Evolutionary conservation across 2,113 vertebrate genomes (phyloP), one percentile per base, ranked within the genome.

Genomic region (Laticauda colubrina): DNA sequence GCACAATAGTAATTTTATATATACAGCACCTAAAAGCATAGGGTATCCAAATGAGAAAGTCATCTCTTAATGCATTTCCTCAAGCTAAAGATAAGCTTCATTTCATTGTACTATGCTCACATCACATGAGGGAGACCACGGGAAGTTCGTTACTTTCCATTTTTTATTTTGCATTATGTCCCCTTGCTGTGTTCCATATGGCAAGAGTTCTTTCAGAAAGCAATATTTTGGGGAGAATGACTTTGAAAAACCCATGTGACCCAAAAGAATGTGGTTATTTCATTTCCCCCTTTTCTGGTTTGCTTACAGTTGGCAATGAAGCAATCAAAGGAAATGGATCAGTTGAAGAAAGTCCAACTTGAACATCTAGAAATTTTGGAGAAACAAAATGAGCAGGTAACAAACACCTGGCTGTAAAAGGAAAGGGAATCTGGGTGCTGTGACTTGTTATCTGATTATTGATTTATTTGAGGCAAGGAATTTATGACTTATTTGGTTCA

Each of bases 321-420:
- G 96, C 99, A 99, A 90, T 98, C 98, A 85, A 99, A 99, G 96
- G 99, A 99, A 97, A 98, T 99, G 98, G 99, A 99, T 96, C 99
- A 99, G 95, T 96, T 99, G 95, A 97, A 99, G 97, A 99, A 99
- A 96, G 98, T 98, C 91, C 99, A 99, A 93, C 98, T 98, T 69
- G 99, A 99, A 94, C 99, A 99, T 96, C 96, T 99, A 94, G 99
- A 99, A 95, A 98, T 98, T 96, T 97, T 99, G 96, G 99, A 99
- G 96, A 99, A 99, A 96, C 98, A 99, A 96, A 99, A 99, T 39
- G 99, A 99, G 95, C 99, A 99, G 99, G 99, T 99, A 98, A 94
- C 95, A 95, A 92, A 69, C 89, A 91, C 51, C 93, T 94, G 94
- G 26, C 54, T 59, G 26, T 95, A 39, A 93, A 93, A 94, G 64